Percentiles rank a stretch among this genome's conserved stretches.
These are phyloP conservation scores for Campoletis sonorensis DNA, from an alignment of 1,140 invertebrate genomes.

Conservation along the genomic window DNA sequence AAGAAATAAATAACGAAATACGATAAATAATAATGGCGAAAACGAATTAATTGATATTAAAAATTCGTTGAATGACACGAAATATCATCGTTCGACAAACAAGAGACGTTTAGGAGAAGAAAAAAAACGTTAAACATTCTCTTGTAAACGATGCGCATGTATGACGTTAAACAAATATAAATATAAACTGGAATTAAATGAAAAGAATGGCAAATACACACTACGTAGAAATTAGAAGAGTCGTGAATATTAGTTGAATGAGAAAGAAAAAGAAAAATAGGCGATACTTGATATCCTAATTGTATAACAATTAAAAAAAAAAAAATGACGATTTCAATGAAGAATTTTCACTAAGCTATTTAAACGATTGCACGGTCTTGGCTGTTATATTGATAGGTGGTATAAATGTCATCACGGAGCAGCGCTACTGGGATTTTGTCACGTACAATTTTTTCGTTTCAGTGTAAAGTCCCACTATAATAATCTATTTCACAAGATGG, in stretches of 20 bases:
- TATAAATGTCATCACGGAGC: slow-evolving; percentile 50
- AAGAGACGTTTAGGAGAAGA: neutral
- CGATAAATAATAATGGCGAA: neutral
- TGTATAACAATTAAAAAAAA: slow-evolving; percentile 57
- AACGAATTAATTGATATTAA: neutral
- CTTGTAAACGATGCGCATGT: slow-evolving; percentile 13
- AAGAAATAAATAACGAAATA: neutral
- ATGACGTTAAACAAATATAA: neutral
- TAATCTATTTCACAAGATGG: neutral
- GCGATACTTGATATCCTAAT: slow-evolving; percentile 46
- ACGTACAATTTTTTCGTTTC: slow-evolving; percentile 22
- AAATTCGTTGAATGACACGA: neutral
- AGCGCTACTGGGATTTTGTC: slow-evolving; percentile 40
- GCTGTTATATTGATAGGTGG: slow-evolving; percentile 61
- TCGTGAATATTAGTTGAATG: slow-evolving; percentile 36
- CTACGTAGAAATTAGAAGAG: slow-evolving; percentile 47
- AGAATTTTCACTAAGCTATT: slow-evolving; percentile 57
- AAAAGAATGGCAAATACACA: slow-evolving; percentile 28
- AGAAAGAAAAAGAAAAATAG: slow-evolving; percentile 44
- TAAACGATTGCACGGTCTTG: slow-evolving; percentile 65
- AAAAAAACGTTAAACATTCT: neutral
- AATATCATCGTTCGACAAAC: no score
- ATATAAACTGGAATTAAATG: no score
- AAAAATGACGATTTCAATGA: slow-evolving; percentile 57
- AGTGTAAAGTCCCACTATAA: slow-evolving; percentile 19